Percentiles rank a stretch among this genome's conserved stretches.
These are phyloP conservation scores for Grammomys surdaster DNA, from an alignment of 2,113 vertebrate species.

Conservation along the genomic window DNA sequence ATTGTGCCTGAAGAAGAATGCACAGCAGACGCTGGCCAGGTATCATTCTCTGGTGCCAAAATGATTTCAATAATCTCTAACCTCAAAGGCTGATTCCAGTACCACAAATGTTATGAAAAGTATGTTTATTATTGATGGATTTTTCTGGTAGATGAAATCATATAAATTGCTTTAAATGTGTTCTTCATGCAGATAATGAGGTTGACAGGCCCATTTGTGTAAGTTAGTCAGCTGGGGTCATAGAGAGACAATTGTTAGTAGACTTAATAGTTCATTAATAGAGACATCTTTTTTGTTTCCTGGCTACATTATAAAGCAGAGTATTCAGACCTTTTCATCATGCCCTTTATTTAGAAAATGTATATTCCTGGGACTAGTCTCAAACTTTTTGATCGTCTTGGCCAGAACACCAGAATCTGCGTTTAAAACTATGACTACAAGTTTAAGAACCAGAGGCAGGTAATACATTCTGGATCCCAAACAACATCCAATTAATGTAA, in stretches of 20 bases:
- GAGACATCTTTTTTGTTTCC: neutral
- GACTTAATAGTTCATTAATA: neutral
- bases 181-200: neutral
- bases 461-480: conserved; percentile 4
- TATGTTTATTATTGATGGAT: neutral
- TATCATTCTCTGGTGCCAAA: neutral
- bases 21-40: neutral
- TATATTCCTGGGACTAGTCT: neutral
- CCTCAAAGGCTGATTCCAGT: neutral
- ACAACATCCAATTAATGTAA: neutral
- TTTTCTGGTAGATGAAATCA: conserved; percentile 32
- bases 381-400: conserved; percentile 5
- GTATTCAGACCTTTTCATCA: neutral
- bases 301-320: neutral
- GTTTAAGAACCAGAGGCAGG: neutral
- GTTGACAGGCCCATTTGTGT: neutral
- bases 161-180: neutral
- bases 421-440: conserved; percentile 2
- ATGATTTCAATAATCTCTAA: conserved; percentile 45
- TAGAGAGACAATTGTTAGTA: neutral
- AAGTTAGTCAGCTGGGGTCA: neutral
- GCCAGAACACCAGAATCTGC: neutral
- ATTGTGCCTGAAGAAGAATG: conserved; percentile 34
- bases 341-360: neutral
- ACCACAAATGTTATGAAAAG: neutral